These are phyloP conservation scores for Oscheius onirici DNA, from an alignment of 2,888 invertebrate genomes.

Conservation along the genomic window DNA sequence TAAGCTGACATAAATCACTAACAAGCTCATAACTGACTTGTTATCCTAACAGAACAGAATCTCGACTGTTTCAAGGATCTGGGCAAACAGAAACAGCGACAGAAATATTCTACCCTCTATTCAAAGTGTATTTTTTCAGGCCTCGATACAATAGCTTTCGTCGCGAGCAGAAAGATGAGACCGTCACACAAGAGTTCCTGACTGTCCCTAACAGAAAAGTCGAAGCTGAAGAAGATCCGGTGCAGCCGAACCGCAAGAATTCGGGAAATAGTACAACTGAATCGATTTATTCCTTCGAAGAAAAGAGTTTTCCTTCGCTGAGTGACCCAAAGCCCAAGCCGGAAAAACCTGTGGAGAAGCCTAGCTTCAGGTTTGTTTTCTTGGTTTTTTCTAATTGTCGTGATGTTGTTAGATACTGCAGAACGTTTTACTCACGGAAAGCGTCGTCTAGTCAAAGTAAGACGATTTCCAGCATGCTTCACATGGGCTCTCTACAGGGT, in stretches of 20 bases:
- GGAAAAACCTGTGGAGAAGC: constrained; percentile 45
- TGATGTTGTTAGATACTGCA: not conserved
- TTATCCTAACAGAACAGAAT: too few species aligned
- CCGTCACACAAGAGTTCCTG: not conserved
- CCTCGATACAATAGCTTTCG: constrained; percentile 35
- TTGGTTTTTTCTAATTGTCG: not conserved
- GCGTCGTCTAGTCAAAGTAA: too few species aligned
- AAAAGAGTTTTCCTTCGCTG: constrained; percentile 57
- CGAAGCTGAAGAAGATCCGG: not conserved
- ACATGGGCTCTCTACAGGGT: too few species aligned
- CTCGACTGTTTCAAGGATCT: too few species aligned
- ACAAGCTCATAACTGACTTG: too few species aligned
- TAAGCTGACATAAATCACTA: too few species aligned
- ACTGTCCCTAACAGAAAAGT: constrained; percentile 18
- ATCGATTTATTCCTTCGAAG: constrained; percentile 55
- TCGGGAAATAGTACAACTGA: constrained; percentile 17
- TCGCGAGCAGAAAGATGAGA: not conserved
- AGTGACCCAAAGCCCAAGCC: constrained; percentile 50
- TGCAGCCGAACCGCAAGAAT: not conserved
- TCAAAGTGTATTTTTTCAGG: not conserved
- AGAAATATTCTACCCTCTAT: not conserved
- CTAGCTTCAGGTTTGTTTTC: constrained; percentile 47
- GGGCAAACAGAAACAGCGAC: too few species aligned
- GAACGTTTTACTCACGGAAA: too few species aligned
- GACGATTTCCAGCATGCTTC: too few species aligned